Evolutionary conservation across 2,113 vertebrate species (phyloP).

Genomic region (Puma concolor): DNA sequence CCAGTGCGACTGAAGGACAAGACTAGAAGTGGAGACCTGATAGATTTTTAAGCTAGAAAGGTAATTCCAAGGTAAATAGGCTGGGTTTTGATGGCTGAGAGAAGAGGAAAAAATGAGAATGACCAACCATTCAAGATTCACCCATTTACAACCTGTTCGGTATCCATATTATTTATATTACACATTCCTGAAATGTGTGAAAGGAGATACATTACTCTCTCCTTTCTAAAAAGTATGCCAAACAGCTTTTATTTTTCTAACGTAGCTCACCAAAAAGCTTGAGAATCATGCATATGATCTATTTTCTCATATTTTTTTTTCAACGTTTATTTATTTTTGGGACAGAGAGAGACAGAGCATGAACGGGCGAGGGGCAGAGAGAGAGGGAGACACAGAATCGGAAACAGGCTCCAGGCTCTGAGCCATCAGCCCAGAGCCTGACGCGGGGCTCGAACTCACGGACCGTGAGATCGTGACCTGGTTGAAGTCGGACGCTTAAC

Average conservation of each 20-base stretch:
- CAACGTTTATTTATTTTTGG: no score
- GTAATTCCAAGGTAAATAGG: not conserved
- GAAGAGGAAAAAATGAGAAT: not conserved
- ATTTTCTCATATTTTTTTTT: not conserved
- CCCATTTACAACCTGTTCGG: not conserved
- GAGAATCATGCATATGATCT: not conserved
- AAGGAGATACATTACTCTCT: not conserved
- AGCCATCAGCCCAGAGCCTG: no score
- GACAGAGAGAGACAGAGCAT: no score
- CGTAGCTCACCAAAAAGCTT: not conserved
- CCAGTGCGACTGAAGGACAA: not conserved
- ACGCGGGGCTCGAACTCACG: no score
- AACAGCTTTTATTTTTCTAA: not conserved
- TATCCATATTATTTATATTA: not conserved
- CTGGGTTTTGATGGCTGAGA: not conserved
- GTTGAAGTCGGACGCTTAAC: no score
- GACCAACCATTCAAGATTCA: not conserved
- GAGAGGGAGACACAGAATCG: no score
- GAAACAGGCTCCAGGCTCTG: no score
- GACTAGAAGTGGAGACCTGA: not conserved
- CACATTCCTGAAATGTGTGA: not conserved
- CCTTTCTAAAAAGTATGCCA: not conserved
- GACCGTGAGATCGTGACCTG: no score
- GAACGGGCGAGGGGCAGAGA: no score
- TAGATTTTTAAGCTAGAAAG: slow-evolving; percentile 3